Conservation (phyloP, 2,113 vertebrate genomes). For the Lampris megalopsis region DNA sequence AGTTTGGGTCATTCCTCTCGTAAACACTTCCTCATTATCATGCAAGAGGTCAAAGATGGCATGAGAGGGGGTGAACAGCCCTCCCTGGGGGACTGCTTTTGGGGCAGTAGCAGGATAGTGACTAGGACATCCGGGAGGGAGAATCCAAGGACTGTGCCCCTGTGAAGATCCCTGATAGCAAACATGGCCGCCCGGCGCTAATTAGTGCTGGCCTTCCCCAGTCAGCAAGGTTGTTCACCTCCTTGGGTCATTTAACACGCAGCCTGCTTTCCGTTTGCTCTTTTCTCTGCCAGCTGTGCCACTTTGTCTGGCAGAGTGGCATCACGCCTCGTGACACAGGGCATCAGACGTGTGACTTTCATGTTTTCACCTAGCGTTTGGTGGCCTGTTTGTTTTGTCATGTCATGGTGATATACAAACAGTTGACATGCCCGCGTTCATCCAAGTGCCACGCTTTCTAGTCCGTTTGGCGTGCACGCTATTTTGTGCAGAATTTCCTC, state of each 20-base stretch:
- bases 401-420: slow-evolving; percentile 40
- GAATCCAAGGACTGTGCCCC: slow-evolving; percentile 70
- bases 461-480: slow-evolving; percentile 4
- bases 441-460: slow-evolving; percentile 32
- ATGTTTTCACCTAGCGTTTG: slow-evolving; percentile 68
- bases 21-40: slow-evolving; percentile 64
- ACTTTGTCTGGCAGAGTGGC: slow-evolving; percentile 75
- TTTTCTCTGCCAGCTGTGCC: slow-evolving; percentile 86
- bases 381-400: slow-evolving; percentile 68
- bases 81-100: slow-evolving; percentile 41
- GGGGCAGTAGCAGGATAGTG: slow-evolving; percentile 57
- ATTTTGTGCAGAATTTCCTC: background rate
- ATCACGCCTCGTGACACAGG: slow-evolving; percentile 60
- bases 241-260: slow-evolving; percentile 81
- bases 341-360: slow-evolving; percentile 76
- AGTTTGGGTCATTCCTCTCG: slow-evolving; percentile 50
- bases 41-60: slow-evolving; percentile 54
- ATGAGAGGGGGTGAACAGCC: slow-evolving; percentile 59
- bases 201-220: slow-evolving; percentile 84
- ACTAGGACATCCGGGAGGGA: slow-evolving; percentile 69
- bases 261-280: slow-evolving; percentile 78
- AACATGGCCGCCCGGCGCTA: slow-evolving; percentile 69
- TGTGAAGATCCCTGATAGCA: slow-evolving; percentile 60
- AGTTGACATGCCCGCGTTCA: slow-evolving; percentile 35
- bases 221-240: slow-evolving; percentile 81